Conservation (phyloP, 2,113 vertebrate genomes). For the Emydocephalus ijimae region DNA sequence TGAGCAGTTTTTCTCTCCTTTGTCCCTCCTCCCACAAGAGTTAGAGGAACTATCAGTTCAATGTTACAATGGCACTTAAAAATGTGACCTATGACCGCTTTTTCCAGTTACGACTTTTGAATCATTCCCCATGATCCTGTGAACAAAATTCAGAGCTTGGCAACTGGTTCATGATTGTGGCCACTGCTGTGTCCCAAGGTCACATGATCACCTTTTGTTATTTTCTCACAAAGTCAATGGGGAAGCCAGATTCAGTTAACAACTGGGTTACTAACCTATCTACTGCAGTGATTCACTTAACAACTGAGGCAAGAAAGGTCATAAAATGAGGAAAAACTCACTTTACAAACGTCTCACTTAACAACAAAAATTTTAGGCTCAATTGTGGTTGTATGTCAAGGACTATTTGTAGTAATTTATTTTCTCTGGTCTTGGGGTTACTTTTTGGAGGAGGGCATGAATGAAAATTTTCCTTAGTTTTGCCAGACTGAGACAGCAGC, state of each 20-base stretch:
- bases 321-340: neutral
- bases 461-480: neutral
- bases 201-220: neutral
- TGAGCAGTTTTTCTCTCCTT: neutral
- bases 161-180: neutral
- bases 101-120: neutral
- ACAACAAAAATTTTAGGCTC: neutral
- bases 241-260: neutral
- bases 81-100: neutral
- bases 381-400: neutral
- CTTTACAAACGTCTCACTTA: neutral
- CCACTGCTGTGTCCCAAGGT: neutral
- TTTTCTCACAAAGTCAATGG: neutral
- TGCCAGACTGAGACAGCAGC: neutral
- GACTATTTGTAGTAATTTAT: neutral
- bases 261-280: neutral
- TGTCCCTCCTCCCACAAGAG: neutral
- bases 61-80: neutral
- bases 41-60: neutral
- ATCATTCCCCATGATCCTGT: neutral
- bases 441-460: neutral
- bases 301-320: neutral
- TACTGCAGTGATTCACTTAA: neutral
- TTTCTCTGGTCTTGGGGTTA: neutral
- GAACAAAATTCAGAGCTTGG: neutral